Conservation (phyloP, 2,113 vertebrate species). For the Hippolais icterina region DNA sequence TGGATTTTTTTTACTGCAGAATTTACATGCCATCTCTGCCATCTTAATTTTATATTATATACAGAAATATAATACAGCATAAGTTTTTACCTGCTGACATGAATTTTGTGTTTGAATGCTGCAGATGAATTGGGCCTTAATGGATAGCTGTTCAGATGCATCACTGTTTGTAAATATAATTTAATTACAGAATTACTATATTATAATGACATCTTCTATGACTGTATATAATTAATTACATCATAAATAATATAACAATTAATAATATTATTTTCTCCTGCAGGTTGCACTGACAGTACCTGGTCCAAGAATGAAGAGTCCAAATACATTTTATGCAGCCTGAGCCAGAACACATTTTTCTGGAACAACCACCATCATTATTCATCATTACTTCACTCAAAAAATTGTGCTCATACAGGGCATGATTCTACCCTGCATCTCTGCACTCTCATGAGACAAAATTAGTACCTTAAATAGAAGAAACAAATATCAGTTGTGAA, state of each 20-base stretch:
- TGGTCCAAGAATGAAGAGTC: not conserved
- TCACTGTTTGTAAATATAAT: not conserved
- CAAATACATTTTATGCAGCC: not conserved
- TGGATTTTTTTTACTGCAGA: not conserved
- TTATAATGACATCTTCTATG: not conserved
- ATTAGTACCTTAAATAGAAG: not conserved
- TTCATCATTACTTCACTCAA: not conserved
- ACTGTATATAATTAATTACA: too few relatives aligned
- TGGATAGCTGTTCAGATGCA: not conserved
- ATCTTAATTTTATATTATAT: not conserved
- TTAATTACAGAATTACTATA: not conserved
- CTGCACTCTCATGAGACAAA: not conserved
- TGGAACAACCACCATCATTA: not conserved
- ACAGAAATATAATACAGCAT: not conserved
- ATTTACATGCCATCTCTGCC: not conserved
- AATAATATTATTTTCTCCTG: not conserved
- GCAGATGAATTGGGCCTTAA: not conserved
- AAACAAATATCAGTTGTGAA: fast-evolving
- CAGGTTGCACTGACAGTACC: not conserved
- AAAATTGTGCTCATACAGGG: not conserved
- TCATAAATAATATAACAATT: not conserved
- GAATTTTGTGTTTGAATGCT: not conserved
- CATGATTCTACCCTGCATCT: not conserved
- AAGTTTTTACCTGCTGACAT: not conserved
- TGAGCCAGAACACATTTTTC: not conserved